A percentile compares a stretch with the other conserved stretches of the same genome.
These are phyloP conservation scores for Drosophila maculinotata DNA, from an alignment of 2,888 invertebrate genomes.

Conservation along the genomic window DNA sequence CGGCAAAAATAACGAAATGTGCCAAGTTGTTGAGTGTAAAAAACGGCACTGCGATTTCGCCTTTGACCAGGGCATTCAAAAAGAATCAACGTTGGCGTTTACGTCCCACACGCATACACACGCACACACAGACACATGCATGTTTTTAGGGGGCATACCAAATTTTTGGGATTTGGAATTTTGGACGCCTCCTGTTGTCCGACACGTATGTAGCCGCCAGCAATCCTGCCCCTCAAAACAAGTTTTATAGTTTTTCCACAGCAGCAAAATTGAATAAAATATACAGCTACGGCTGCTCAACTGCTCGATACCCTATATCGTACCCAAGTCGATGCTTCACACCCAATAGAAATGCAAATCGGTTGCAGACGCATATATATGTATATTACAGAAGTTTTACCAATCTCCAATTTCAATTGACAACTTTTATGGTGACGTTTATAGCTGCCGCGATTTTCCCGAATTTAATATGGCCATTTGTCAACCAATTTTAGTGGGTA, in stretches of 20 bases:
- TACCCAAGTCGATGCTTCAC: too few relatives aligned
- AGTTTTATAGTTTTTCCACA: constrained; percentile 14
- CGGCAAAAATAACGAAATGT: constrained; percentile 12
- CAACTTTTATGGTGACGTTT: too few relatives aligned
- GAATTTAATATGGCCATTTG: too few relatives aligned
- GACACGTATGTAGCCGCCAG: constrained; percentile 12
- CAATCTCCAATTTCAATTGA: too few relatives aligned
- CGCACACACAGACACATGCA: not conserved
- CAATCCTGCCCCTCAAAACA: constrained; percentile 10
- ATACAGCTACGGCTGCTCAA: not conserved
- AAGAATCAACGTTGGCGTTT: constrained; percentile 4
- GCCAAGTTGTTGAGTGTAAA: constrained; percentile 2
- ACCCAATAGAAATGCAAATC: too few relatives aligned
- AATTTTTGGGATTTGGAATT: constrained; percentile 2
- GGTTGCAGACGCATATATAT: too few relatives aligned
- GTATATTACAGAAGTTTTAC: too few relatives aligned
- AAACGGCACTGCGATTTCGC: constrained; percentile 1
- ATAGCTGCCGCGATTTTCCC: too few relatives aligned
- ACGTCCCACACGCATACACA: too few relatives aligned
- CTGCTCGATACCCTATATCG: too few relatives aligned
- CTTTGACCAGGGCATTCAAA: not conserved
- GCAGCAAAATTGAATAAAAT: constrained; percentile 7
- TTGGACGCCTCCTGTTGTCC: constrained; percentile 14
- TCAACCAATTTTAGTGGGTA: not conserved
- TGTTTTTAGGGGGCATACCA: not conserved